Evolutionary conservation across 2,797 vertebrate genomes (phyloP).

Genomic region (Tarsius wallacei): DNA sequence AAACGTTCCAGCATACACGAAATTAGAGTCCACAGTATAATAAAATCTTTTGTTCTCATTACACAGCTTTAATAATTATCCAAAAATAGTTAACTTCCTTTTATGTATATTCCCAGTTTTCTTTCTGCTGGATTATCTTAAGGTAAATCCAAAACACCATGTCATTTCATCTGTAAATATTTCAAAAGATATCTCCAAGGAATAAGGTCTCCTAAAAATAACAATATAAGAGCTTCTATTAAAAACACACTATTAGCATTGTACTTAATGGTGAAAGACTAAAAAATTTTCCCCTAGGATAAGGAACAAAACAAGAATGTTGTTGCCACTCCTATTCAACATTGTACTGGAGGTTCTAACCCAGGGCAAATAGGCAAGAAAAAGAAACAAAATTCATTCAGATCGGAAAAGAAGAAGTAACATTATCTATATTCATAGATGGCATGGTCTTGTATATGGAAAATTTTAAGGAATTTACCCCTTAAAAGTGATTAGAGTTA

Average conservation of each 20-base stretch:
- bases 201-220: background rate
- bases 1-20: background rate
- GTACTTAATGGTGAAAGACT: background rate
- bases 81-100: too few species aligned
- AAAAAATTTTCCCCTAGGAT: background rate
- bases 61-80: background rate
- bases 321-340: too few species aligned
- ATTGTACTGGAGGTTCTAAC: background rate
- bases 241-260: background rate
- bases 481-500: accelerated
- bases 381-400: background rate
- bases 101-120: background rate
- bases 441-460: background rate
- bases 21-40: background rate
- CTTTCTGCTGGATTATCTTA: background rate
- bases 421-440: background rate
- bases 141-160: background rate
- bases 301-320: background rate
- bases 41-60: background rate
- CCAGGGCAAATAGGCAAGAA: background rate
- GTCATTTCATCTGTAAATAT: background rate
- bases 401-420: background rate
- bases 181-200: background rate
- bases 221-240: background rate
- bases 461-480: background rate